A percentile compares a stretch with the other conserved stretches of the same genome.
Conservation (phyloP, 1,140 invertebrate species). For the Drosophila busckii region DNA sequence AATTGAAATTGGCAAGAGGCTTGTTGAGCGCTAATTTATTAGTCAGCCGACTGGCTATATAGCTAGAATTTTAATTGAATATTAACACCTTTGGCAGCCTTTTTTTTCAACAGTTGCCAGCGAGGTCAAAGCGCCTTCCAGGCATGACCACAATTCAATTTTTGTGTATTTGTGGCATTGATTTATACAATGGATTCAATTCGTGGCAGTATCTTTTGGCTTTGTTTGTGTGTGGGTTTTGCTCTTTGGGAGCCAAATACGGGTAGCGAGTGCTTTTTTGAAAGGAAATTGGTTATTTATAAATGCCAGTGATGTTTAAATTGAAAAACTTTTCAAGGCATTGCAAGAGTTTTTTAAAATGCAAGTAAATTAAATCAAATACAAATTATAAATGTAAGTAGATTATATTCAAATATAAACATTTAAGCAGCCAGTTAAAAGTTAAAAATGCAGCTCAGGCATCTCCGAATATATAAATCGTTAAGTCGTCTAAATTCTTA, state of each 20-base stretch:
- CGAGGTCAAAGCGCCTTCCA: slow-evolving; percentile 59
- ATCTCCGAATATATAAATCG: no score
- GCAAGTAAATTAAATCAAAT: no score
- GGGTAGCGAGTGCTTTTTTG: slow-evolving; percentile 33
- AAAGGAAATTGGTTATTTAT: slow-evolving; percentile 73
- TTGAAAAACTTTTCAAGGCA: no score
- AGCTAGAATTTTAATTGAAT: slow-evolving; percentile 74
- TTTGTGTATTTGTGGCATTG: slow-evolving; percentile 70
- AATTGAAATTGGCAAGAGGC: slow-evolving; percentile 71
- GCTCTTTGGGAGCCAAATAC: no score
- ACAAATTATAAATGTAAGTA: no score
- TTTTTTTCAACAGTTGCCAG: not conserved
- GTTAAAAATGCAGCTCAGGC: no score
- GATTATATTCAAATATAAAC: no score
- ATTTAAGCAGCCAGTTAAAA: no score
- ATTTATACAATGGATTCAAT: slow-evolving; percentile 60
- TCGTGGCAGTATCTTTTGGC: slow-evolving; percentile 21
- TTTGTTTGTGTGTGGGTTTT: slow-evolving; percentile 9
- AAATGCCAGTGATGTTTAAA: slow-evolving; percentile 55
- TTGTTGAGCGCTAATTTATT: slow-evolving; percentile 71
- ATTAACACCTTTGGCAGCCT: slow-evolving; percentile 68
- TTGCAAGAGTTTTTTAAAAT: no score
- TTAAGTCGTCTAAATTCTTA: no score
- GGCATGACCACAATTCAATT: slow-evolving; percentile 64
- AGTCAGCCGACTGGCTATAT: slow-evolving; percentile 39